Evolutionary conservation across 2,888 invertebrate genomes (phyloP).

Genomic region (Cactoblastis cactorum): DNA sequence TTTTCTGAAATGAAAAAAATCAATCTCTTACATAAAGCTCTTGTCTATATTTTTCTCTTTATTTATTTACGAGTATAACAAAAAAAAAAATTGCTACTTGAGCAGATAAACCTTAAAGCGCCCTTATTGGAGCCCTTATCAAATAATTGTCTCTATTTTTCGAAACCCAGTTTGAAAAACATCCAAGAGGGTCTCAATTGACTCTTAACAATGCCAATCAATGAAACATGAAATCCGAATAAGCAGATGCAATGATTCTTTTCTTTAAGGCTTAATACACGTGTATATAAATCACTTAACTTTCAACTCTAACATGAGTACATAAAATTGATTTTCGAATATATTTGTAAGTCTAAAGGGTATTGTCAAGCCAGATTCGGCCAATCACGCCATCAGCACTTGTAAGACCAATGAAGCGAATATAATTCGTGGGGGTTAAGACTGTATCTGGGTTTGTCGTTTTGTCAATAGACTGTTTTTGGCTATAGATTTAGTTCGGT

Average conservation of each 20-base stretch:
- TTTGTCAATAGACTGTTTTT: constrained; percentile 50
- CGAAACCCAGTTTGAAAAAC: constrained; percentile 40
- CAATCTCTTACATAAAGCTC: background rate
- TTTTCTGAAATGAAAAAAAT: background rate
- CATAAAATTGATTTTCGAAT: constrained; percentile 18
- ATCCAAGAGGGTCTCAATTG: constrained; percentile 44
- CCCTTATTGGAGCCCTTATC: constrained; percentile 38
- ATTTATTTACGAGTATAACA: constrained; percentile 2
- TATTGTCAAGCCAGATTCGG: constrained; percentile 69
- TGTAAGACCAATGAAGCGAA: constrained; percentile 71
- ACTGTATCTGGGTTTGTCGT: constrained; percentile 69
- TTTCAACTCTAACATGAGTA: background rate
- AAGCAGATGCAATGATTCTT: constrained; percentile 65
- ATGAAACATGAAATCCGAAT: constrained; percentile 71
- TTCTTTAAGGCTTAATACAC: constrained; percentile 30
- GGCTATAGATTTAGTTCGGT: background rate
- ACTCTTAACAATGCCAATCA: constrained; percentile 72
- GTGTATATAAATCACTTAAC: background rate
- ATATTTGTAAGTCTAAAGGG: constrained; percentile 27
- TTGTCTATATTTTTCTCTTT: background rate
- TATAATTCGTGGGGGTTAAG: constrained; percentile 70
- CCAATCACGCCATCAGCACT: constrained; percentile 76
- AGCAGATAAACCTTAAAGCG: constrained; percentile 23
- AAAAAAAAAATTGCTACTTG: constrained; percentile 3
- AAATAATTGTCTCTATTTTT: constrained; percentile 60